Evolutionary conservation across 2,113 vertebrate species (phyloP).

Genomic region (Dryoscopus gambensis): DNA sequence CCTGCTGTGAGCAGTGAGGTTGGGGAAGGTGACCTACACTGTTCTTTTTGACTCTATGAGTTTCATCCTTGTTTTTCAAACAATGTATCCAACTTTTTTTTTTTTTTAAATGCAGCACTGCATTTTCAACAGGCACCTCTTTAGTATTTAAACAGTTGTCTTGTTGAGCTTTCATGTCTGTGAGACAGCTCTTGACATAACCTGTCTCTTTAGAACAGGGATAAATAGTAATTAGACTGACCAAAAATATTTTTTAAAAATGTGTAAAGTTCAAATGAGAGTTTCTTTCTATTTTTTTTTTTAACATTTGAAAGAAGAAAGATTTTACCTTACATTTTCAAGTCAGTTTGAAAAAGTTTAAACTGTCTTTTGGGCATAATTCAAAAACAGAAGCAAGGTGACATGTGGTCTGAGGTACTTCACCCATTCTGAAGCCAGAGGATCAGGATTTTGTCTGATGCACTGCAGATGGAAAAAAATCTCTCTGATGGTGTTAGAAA

Average conservation of each 20-base stretch:
- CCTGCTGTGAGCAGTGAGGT: not conserved
- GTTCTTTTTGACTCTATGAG: not conserved
- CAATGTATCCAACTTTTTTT: not conserved
- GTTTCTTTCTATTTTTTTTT: not conserved
- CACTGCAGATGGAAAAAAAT: not conserved
- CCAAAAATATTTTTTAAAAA: not conserved
- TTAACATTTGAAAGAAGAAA: not conserved
- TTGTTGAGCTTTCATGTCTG: not conserved
- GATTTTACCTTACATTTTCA: not conserved
- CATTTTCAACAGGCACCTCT: not conserved
- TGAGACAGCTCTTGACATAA: not conserved
- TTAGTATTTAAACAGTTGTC: not conserved
- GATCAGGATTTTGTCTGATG: not conserved
- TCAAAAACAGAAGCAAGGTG: not conserved
- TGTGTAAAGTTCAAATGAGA: not conserved
- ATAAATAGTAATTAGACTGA: not conserved
- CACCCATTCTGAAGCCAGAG: not conserved
- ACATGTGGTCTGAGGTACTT: not conserved
- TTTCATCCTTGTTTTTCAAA: not conserved
- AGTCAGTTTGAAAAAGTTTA: not conserved
- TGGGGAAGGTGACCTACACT: not conserved
- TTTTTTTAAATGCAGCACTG: not conserved
- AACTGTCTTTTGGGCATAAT: not conserved
- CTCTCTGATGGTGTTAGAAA: not conserved
- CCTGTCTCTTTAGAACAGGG: not conserved